Conservation (phyloP, 2,113 vertebrate genomes). For the Mungos mungo region DNA sequence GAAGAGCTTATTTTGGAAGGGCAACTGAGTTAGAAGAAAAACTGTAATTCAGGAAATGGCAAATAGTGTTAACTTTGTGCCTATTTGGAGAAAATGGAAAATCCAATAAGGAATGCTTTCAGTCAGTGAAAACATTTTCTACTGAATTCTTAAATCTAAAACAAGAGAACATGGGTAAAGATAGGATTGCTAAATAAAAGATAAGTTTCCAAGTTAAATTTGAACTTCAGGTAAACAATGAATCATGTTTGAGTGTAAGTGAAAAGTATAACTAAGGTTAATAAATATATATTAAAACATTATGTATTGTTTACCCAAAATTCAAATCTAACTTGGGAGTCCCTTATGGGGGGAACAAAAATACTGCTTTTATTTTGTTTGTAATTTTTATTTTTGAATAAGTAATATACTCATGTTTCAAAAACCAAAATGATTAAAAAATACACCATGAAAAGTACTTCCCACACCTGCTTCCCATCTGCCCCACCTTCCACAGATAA, state of each 20-base stretch:
- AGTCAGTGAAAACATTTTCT: background rate
- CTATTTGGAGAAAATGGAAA: constrained; percentile 25
- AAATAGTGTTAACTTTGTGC: background rate
- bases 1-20: background rate
- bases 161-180: background rate
- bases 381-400: background rate
- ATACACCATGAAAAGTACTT: background rate
- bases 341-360: background rate
- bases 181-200: background rate
- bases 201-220: background rate
- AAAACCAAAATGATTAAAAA: background rate
- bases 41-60: background rate
- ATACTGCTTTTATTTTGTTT: background rate
- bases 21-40: background rate
- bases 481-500: background rate
- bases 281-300: background rate
- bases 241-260: background rate
- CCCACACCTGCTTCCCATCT: background rate
- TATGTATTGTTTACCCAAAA: background rate
- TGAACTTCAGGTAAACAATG: constrained; percentile 7
- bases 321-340: background rate
- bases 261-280: background rate
- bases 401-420: background rate
- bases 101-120: background rate
- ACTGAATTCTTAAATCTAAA: constrained; percentile 8